phyloP scores from a whole-genome alignment of 2,888 invertebrate species.

The Aspidiotus destructor region DNA sequence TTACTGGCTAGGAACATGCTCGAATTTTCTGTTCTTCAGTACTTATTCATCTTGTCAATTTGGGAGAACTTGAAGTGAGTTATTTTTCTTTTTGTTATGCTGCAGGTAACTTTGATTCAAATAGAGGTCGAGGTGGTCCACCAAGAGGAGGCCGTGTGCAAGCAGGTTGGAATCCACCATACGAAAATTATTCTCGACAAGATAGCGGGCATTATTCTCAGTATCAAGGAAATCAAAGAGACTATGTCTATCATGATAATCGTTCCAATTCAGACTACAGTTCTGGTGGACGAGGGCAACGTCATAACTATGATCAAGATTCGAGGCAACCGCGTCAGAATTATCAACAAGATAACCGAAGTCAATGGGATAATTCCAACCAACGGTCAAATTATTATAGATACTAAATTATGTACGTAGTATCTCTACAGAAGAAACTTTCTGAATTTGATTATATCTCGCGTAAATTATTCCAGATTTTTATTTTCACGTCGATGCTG shows the following conservation, averaged over 20 bases:
- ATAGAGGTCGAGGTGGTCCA: not conserved
- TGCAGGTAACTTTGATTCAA: not conserved
- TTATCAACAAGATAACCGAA: slow-evolving; percentile 13
- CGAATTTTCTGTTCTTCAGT: too few relatives aligned
- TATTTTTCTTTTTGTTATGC: too few relatives aligned
- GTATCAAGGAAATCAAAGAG: slow-evolving; percentile 9
- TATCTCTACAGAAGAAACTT: too few relatives aligned
- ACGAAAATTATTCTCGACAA: slow-evolving; percentile 11
- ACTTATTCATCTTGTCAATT: too few relatives aligned
- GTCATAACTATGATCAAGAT: not conserved
- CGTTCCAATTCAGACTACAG: not conserved
- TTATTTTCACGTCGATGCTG: too few relatives aligned
- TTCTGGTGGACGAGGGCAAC: slow-evolving; percentile 8
- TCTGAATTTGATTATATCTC: too few relatives aligned
- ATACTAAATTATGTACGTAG: too few relatives aligned
- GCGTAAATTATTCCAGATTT: too few relatives aligned
- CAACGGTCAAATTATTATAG: too few relatives aligned
- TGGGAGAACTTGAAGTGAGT: too few relatives aligned
- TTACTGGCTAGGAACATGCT: too few relatives aligned
- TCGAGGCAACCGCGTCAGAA: not conserved
- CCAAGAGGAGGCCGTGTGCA: slow-evolving; percentile 22
- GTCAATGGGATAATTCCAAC: too few relatives aligned
- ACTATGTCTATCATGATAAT: not conserved
- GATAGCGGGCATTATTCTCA: not conserved
- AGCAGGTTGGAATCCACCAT: slow-evolving; percentile 21